Conservation (phyloP, 2,888 invertebrate genomes). For the Microplitis manilae region DNA sequence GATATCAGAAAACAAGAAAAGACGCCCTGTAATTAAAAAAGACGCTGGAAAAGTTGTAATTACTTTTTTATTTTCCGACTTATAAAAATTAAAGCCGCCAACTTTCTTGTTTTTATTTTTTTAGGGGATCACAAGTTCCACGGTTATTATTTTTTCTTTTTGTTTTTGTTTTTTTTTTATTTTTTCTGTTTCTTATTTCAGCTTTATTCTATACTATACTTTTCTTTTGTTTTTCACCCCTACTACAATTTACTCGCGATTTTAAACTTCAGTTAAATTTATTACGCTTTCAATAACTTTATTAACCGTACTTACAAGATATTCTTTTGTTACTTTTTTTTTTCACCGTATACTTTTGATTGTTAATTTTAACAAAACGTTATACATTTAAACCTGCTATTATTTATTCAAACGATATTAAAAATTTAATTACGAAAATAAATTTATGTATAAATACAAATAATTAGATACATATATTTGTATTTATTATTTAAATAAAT, state of each 20-base stretch:
- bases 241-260: slow-evolving; percentile 18
- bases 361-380: slow-evolving; percentile 8
- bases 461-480: no score
- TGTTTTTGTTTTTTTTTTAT: slow-evolving; percentile 30
- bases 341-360: slow-evolving; percentile 11
- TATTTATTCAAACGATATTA: no score
- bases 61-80: slow-evolving; percentile 52
- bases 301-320: slow-evolving; percentile 34
- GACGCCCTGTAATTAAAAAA: slow-evolving; percentile 38
- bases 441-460: no score
- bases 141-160: slow-evolving; percentile 36
- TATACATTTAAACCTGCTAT: background rate
- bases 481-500: no score
- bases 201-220: background rate
- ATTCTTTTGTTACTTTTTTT: slow-evolving; percentile 8
- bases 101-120: slow-evolving; percentile 36
- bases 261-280: slow-evolving; percentile 31
- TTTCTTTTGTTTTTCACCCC: slow-evolving; percentile 24
- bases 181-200: slow-evolving; percentile 23
- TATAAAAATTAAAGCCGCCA: slow-evolving; percentile 41
- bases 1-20: slow-evolving; percentile 35
- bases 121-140: slow-evolving; percentile 46
- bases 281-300: slow-evolving; percentile 40
- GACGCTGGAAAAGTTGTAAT: slow-evolving; percentile 50
- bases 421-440: no score